Evolutionary conservation across 2,113 vertebrate genomes (phyloP), one percentile per base, ranked within the genome.

Genomic region (Pleuronectes platessa): DNA sequence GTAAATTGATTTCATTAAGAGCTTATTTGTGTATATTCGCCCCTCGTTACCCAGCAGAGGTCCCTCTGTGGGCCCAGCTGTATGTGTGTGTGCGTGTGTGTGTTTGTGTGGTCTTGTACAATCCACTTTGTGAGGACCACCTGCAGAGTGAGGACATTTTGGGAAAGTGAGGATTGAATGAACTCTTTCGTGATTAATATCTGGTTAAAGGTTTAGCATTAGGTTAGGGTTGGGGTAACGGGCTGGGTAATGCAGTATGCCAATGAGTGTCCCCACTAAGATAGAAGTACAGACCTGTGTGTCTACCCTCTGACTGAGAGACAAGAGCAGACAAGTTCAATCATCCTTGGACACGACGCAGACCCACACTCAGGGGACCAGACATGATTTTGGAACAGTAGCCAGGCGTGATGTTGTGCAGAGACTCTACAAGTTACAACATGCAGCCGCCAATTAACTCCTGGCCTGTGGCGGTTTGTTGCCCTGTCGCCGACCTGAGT

Each of bases 271-370:
- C 31, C 31, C 7, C 31, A 31, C 31, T 31, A 31, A 31, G 31
- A 31, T 1, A 31, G 31, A 31, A 31, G 31, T 31, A 31, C 31
- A 31, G 5, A 31, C 31, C 35, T 62, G 61, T 62, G 61, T 31
- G 42, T 21, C 18, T 84, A 81, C 85, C 82, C 2, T 23, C 40
- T 87, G 90, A 90, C 77, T 71, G 86, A 85, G 66, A 74, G 72
- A 92, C 94, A 92, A 90, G 94, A 79, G 78, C 86, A 84, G 87
- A 93, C 94, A 93, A 51, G 94, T 77, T 73, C 68, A 76, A 74
- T 81, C 86, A 82, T 23, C 42, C 69, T 71, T 88, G 71, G 80
- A 79, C 87, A 86, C 83, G 68, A 74, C 56, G 21, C 82, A 63
- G 68, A 74, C 2, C 27, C 17, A 7, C 54, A 80, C 93, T 83